Conservation (phyloP, 2,113 vertebrate genomes). For the Eira barbara region DNA sequence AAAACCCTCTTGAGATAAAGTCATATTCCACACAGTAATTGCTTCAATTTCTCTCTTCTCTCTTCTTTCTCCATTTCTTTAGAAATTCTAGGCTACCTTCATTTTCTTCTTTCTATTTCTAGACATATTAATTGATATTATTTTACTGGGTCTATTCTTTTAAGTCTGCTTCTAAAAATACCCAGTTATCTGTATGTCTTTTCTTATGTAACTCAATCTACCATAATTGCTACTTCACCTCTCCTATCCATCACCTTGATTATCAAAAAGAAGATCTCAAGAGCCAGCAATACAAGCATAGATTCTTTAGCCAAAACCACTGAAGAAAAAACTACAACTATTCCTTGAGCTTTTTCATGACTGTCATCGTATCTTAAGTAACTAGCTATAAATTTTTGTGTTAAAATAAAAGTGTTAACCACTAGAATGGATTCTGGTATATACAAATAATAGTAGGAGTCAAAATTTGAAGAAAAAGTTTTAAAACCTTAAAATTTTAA, state of each 20-base stretch:
- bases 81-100: neutral
- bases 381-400: neutral
- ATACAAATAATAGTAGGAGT: neutral
- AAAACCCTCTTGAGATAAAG: neutral
- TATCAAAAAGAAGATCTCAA: neutral
- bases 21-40: neutral
- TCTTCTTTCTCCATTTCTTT: neutral
- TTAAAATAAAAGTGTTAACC: neutral
- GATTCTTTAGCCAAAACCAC: neutral
- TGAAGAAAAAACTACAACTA: neutral
- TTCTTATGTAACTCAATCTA: neutral
- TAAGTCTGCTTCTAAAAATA: neutral
- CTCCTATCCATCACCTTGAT: neutral
- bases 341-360: neutral
- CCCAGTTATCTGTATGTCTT: neutral
- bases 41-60: neutral
- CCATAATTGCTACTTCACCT: neutral
- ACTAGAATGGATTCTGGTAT: neutral
- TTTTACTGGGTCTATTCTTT: neutral
- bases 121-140: neutral
- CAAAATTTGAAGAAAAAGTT: neutral
- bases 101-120: slow-evolving; percentile 8
- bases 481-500: neutral
- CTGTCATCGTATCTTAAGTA: neutral
- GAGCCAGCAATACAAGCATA: neutral